phyloP scores from a whole-genome alignment of 2,888 invertebrate genomes.

The Drosophila pseudotakahashii region DNA sequence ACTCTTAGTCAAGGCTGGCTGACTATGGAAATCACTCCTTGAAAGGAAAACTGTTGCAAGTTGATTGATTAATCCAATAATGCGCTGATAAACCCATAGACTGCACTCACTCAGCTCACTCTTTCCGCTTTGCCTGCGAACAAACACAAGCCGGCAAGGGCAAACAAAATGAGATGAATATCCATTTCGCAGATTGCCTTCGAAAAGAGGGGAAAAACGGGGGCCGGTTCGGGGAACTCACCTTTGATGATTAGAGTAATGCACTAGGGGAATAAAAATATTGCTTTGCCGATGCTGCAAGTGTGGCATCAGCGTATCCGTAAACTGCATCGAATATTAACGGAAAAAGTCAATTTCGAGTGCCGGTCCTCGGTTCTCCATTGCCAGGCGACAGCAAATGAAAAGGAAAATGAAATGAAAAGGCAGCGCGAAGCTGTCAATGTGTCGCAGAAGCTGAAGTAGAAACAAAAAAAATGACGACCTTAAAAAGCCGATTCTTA shows the following conservation, averaged over 20 bases:
- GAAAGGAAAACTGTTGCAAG: constrained; percentile 42
- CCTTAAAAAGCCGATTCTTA: neutral
- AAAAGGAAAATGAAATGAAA: constrained; percentile 37
- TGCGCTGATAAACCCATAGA: constrained; percentile 51
- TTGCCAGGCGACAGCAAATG: constrained; percentile 16
- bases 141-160: constrained; percentile 18
- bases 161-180: constrained; percentile 57
- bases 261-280: constrained; percentile 54
- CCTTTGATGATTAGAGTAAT: constrained; percentile 71
- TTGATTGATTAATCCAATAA: constrained; percentile 76
- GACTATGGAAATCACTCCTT: constrained; percentile 41
- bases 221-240: neutral
- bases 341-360: constrained; percentile 67
- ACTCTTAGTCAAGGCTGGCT: neutral
- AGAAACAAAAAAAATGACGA: constrained; percentile 7
- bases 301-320: constrained; percentile 4
- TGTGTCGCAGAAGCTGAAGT: constrained; percentile 43
- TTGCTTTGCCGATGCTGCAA: constrained; percentile 33
- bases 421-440: constrained; percentile 59
- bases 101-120: constrained; percentile 6
- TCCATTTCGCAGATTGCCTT: constrained; percentile 70
- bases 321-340: constrained; percentile 52
- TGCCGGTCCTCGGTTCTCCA: constrained; percentile 6
- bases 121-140: neutral
- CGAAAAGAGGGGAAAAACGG: neutral